Percentiles rank a stretch among this genome's conserved stretches.
Conservation (phyloP, 2,797 vertebrate genomes). For the Mareca strepera region DNA sequence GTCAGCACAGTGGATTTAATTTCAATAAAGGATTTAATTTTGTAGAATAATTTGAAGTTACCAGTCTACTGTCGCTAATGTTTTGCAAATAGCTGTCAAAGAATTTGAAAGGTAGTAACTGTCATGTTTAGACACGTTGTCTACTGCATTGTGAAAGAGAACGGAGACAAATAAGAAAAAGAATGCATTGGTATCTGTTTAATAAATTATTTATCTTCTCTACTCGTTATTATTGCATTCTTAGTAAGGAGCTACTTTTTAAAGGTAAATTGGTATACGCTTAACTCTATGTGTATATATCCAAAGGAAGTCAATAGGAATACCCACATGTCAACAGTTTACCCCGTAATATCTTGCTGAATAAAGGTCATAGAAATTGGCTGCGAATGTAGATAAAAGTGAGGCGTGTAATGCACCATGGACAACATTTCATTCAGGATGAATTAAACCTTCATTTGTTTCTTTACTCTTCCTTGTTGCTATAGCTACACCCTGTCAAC, state of each 20-base stretch:
- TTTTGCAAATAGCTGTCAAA: slow-evolving; percentile 20
- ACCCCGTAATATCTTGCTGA: background rate
- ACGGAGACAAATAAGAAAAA: background rate
- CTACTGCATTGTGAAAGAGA: background rate
- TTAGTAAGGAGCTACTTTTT: background rate
- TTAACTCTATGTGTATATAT: background rate
- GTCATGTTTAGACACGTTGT: background rate
- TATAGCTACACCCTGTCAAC: background rate
- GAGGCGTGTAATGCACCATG: background rate
- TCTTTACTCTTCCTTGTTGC: background rate
- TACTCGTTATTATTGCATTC: background rate
- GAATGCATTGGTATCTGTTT: background rate
- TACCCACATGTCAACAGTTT: background rate
- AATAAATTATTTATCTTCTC: background rate
- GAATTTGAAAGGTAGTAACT: slow-evolving; percentile 19
- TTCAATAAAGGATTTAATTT: background rate
- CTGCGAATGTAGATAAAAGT: background rate
- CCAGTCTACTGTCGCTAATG: background rate
- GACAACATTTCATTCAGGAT: background rate
- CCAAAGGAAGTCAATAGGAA: background rate
- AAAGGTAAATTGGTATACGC: background rate
- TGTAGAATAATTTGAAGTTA: background rate
- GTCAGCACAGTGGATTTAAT: background rate
- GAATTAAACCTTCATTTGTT: background rate
- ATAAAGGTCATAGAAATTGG: background rate